Evolutionary conservation across 2,797 vertebrate species (phyloP), one percentile per base, ranked within the genome.

Genomic region (Lycodopsis pacificus): DNA sequence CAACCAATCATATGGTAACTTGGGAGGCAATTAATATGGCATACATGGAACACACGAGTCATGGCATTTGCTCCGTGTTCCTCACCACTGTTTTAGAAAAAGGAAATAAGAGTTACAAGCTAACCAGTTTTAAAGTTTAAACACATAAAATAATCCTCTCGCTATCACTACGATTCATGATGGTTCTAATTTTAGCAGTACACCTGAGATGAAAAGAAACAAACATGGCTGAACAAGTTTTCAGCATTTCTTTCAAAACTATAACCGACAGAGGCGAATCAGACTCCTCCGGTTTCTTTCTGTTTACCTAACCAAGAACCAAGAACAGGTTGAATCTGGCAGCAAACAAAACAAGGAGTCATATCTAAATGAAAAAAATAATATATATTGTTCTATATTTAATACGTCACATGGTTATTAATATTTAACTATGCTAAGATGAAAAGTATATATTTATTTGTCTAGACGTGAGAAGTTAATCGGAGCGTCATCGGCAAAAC

Each of bases 161-260:
- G 51, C n/a, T 71, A 53, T 74, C 67, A 61, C 44, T 54, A 20
- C 76, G 65, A 70, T 68, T 44, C 25, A 71, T 54, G 51, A 48
- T 68, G 71, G 38, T 71, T 80, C 66, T 78, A 72, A 72, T 69
- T 80, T 75, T 71, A 80, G 73, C 56, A 22, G 25, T 11, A 12
- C 46, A 32, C n/a, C 46, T 14, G 27, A 75, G 48, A 71, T 36
- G 9, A 49, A 63, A 65, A 65, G 42, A 49, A 34, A 34, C 1
- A 51, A 49, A 2, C 13, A 59, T 40, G n/a, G 15, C 34, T 40
- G 49, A 61, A 38, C 17, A 48, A 14, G 44, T 54, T 68, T 79
- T 74, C 19, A 73, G 40, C 7, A 36, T 30, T 19, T 44, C 13
- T 56, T 69, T 57, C 8, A 61, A 72, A 74, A 49, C 10, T 5